phyloP scores from a whole-genome alignment of 2,113 vertebrate genomes.

The Elanoides forficatus region DNA sequence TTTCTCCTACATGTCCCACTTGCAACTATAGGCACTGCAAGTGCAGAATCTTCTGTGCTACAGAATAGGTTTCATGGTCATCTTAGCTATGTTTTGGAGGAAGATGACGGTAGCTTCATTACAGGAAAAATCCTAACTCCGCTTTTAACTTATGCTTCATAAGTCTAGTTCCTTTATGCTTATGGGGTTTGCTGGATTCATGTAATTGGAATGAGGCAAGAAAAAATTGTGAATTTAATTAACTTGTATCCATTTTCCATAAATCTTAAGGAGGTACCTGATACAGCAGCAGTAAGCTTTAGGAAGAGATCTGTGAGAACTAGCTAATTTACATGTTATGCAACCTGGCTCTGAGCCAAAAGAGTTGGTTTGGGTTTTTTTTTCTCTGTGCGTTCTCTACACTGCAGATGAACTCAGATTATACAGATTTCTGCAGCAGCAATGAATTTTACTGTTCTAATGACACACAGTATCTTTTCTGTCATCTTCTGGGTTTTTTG shows the following conservation, averaged over 20 bases:
- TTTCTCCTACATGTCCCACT: accelerated
- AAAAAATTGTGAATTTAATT: background rate
- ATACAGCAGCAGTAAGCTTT: background rate
- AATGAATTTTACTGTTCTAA: background rate
- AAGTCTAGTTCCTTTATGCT: background rate
- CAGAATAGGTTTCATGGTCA: background rate
- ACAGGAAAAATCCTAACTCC: background rate
- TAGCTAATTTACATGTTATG: background rate
- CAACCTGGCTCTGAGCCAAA: background rate
- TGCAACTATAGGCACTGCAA: background rate
- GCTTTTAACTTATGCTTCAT: background rate
- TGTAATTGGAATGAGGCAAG: background rate
- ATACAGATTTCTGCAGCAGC: background rate
- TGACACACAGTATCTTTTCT: background rate
- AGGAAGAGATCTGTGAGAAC: background rate
- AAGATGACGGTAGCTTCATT: background rate
- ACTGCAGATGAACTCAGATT: background rate
- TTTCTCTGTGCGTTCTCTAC: accelerated
- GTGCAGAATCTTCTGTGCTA: background rate
- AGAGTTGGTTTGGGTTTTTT: background rate
- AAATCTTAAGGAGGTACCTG: background rate
- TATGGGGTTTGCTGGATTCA: background rate
- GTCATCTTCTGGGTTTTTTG: background rate
- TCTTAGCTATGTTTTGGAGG: background rate
- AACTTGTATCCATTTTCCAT: background rate